A percentile compares a stretch with the other conserved stretches of the same genome.
Evolutionary conservation across 2,888 invertebrate species (phyloP).

Genomic region (Lithosia quadra): DNA sequence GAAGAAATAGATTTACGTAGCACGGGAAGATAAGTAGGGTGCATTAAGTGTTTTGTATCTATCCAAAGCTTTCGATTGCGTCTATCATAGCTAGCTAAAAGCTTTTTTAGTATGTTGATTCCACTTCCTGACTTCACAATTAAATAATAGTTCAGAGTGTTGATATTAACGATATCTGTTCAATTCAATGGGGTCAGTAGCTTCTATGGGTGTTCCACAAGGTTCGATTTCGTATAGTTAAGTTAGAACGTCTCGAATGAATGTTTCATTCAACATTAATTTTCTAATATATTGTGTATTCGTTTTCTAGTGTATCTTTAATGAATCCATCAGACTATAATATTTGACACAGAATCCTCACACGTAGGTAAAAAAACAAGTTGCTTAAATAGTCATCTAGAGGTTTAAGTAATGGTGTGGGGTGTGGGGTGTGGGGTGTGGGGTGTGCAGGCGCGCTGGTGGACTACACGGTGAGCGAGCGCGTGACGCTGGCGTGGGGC

Average conservation of each 20-base stretch:
- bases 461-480: conserved; percentile 93
- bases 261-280: no score
- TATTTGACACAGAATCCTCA: no score
- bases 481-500: conserved; percentile 94
- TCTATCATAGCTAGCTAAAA: background rate
- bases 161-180: background rate
- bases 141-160: background rate
- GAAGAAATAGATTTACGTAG: background rate
- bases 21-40: background rate
- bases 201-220: background rate
- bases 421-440: background rate
- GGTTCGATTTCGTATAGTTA: no score
- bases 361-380: background rate
- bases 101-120: no score
- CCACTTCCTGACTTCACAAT: background rate
- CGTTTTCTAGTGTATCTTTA: background rate
- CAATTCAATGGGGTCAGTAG: background rate
- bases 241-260: no score
- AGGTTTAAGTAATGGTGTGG: no score
- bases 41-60: background rate
- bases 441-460: conserved; percentile 88
- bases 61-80: background rate
- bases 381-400: background rate
- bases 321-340: background rate
- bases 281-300: background rate